These are phyloP conservation scores for Eubasilissa splendida DNA, from an alignment of 2,888 invertebrate genomes.

Conservation along the genomic window DNA sequence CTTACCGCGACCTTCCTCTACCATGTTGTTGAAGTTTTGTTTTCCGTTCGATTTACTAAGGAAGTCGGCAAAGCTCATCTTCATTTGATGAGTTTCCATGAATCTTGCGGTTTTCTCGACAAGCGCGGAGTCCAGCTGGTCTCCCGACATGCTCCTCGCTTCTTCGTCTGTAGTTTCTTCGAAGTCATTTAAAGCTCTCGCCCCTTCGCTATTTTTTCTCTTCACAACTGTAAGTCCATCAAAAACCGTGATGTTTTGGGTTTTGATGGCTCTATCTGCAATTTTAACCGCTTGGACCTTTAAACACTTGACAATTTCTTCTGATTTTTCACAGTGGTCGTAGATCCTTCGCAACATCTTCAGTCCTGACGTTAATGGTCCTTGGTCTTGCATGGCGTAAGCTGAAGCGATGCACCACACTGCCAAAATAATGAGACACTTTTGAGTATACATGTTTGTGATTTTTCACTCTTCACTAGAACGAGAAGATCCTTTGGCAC, in stretches of 20 bases:
- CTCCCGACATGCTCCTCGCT: constrained; percentile 74
- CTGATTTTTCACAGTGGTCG: constrained; percentile 76
- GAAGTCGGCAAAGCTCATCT: constrained; percentile 69
- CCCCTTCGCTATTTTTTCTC: constrained; percentile 65
- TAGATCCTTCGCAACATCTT: constrained; percentile 73
- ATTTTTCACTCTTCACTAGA: constrained; percentile 10
- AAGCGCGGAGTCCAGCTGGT: constrained; percentile 75
- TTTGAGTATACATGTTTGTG: constrained; percentile 43
- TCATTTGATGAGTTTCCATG: constrained; percentile 75
- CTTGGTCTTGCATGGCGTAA: constrained; percentile 61
- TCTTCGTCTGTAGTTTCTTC: constrained; percentile 72
- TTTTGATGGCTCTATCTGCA: constrained; percentile 76
- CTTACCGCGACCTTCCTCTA: constrained; percentile 74
- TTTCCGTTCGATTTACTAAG: constrained; percentile 65
- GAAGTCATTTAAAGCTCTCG: constrained; percentile 69
- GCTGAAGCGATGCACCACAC: constrained; percentile 59
- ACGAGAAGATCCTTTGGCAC: constrained; percentile 9
- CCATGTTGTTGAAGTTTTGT: constrained; percentile 61
- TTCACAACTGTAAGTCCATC: constrained; percentile 76
- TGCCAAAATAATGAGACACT: constrained; percentile 54
- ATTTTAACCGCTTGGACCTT: constrained; percentile 80
- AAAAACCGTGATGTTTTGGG: constrained; percentile 75
- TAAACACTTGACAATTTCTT: constrained; percentile 79
- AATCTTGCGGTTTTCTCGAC: constrained; percentile 73
- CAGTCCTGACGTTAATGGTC: constrained; percentile 67